Evolutionary conservation across 1,140 invertebrate species (phyloP), one percentile per base, ranked within the genome.

Genomic region (Phocides pigmalion): DNA sequence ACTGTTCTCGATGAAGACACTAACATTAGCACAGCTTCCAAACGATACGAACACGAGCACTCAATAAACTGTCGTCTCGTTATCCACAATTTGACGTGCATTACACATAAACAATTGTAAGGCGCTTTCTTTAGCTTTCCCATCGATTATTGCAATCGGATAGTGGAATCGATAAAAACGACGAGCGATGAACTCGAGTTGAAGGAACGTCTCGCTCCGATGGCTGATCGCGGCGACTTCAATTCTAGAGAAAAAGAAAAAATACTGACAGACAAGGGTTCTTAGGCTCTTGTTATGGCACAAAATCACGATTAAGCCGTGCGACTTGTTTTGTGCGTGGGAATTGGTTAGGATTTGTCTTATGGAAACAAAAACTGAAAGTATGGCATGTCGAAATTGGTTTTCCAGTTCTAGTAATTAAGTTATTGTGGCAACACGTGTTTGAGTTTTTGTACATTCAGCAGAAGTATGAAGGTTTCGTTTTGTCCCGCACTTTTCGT

Each of bases 151-250:
- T 62, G 66, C 68, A 70, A 76, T 72, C 56, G 37, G 68, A 79
- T 78, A 74, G 58, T 63, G 39, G 32, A 42, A 25, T 42, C 44
- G 53, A 75, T 72, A 82, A 80, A 82, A 82, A 79, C 72, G 12
- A 70, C 74, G 84, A 79, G 63, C 84, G 80, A 82, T 85, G 84
- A 87, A 84, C 86, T 76, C 64, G 70, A 81, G 82, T 82, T 89
- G 81, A 90, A 89, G 66, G 83, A 84, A 87, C 87, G 84, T 87
- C 74, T 62, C 86, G 87, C 81, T 83, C 56, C 72, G 77, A 54
- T 82, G 76, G 59, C 41, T 77, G 78, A 81, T 81, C 70, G 68
- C 37, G 67, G 61, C 69, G 64, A 66, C 67, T 63, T 46, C 20
- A 68, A 14, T 51, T 54, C 25, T 51, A 50, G 44, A 64, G 32